phyloP scores from a whole-genome alignment of 2,888 invertebrate genomes.

The Liopterus haemorrhoidalis region DNA sequence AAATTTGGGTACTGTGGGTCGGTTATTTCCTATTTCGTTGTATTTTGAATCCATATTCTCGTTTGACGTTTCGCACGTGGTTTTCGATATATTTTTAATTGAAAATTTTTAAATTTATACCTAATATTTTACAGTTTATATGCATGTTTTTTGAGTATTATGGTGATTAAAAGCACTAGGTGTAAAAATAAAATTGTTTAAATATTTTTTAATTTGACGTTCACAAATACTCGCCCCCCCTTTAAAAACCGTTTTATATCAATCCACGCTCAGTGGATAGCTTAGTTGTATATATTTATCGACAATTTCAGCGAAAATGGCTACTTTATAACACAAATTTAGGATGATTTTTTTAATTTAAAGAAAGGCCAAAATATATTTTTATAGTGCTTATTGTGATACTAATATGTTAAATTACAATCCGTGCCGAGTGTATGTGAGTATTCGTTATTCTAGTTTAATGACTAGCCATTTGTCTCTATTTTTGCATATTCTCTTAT shows the following conservation, averaged over 20 bases:
- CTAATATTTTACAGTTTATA: conserved; percentile 3
- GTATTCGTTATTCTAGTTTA: conserved; percentile 10
- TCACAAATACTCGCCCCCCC: no score
- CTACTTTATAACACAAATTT: conserved; percentile 13
- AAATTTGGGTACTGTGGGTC: conserved; percentile 29
- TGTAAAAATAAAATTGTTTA: conserved; percentile 13
- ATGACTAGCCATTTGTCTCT: no score
- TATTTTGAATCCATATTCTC: conserved; percentile 33
- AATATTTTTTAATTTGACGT: no score
- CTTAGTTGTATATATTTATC: no score
- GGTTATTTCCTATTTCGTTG: conserved; percentile 26
- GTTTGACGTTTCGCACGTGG: background rate
- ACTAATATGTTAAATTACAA: conserved; percentile 20
- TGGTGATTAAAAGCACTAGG: conserved; percentile 6
- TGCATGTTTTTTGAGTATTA: conserved; percentile 10
- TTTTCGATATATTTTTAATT: background rate
- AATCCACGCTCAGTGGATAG: no score
- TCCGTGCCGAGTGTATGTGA: conserved; percentile 15
- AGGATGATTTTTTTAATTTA: conserved; percentile 22
- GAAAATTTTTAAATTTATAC: conserved; percentile 2
- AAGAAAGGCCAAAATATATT: conserved; percentile 22
- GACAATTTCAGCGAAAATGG: conserved; percentile 21
- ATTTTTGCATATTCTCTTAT: no score
- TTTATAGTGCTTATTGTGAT: conserved; percentile 21
- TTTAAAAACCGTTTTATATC: no score